These are phyloP conservation scores for Regulus satrapa DNA, from an alignment of 2,113 vertebrate species.

Conservation along the genomic window DNA sequence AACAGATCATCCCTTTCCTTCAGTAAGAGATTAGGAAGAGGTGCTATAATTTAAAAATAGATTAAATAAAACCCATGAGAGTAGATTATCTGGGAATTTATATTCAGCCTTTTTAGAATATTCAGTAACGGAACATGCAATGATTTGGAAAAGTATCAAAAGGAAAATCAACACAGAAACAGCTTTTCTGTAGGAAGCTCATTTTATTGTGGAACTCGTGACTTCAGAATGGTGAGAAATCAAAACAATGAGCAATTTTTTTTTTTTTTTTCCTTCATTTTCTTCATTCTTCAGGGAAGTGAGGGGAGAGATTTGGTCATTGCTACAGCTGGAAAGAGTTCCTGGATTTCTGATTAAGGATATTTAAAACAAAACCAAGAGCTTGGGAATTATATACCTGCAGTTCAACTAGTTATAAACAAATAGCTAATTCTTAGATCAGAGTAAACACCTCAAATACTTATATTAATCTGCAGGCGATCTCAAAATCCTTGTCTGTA, in stretches of 20 bases:
- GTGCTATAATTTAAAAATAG: background rate
- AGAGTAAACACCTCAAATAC: background rate
- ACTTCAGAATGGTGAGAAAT: background rate
- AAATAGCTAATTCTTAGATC: background rate
- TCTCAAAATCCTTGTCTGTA: background rate
- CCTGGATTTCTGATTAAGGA: background rate
- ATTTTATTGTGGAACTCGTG: background rate
- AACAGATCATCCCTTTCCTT: background rate
- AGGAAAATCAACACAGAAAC: background rate
- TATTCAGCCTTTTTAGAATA: background rate
- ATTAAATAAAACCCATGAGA: background rate
- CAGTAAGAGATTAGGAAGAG: background rate
- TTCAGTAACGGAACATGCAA: background rate
- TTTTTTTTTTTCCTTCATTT: too few species aligned
- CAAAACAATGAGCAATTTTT: background rate
- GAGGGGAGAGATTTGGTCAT: background rate
- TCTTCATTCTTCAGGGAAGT: background rate
- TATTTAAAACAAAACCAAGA: background rate
- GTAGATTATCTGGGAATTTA: background rate
- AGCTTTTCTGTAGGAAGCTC: background rate
- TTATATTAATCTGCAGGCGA: background rate
- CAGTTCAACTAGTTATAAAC: background rate
- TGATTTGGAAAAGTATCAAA: background rate
- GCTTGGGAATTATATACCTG: background rate
- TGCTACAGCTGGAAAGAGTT: background rate